Evolutionary conservation across 2,888 invertebrate genomes (phyloP), one percentile per base, ranked within the genome.

Genomic region (Cephus pulcher): DNA sequence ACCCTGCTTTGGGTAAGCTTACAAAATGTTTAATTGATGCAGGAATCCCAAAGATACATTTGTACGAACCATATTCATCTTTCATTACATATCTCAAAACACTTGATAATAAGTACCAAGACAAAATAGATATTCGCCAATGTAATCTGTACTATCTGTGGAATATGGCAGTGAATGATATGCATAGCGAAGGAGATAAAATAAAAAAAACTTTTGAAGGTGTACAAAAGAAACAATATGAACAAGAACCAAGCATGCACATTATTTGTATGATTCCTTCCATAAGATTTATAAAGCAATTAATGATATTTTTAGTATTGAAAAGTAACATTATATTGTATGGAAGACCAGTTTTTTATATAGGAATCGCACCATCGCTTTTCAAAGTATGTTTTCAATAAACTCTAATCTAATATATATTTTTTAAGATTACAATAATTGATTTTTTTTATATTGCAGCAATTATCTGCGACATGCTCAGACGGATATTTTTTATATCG

Each of bases 1-100:
- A 95, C 91, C 95, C 96, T 1, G 96, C 96, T 0, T 91, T 94
- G 71, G 95, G 96, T 0, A 89, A 94, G 33, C 89, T 96, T 75
- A 95, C 95, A 2, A 89, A 92, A 82, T 92, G 95, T 83, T 88
- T 96, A 56, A 89, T 96, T 6, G 87, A 93, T 11, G 82, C 82
- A 83, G 93, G 92, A 32, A 90, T 94, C 35, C 91, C 92, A 12
- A 89, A 92, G 74, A 91, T 96, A 23, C 91, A 94, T 80, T 86
- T 95, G 79, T 94, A 94, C 87, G 96, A 96, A 91, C 86, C 90
- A 11, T 92, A 93, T 78, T 88, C 88, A 33, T 88, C 93, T 33
- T 95, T 95, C 88, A 86, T 92, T 78, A 83, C 90, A 1, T 86
- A 90, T 75, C 89, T 95, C 35, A 88, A 89, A 78, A 93, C 93